Evolutionary conservation across 2,888 invertebrate species (phyloP).

Genomic region (Macroteleia sp.): DNA sequence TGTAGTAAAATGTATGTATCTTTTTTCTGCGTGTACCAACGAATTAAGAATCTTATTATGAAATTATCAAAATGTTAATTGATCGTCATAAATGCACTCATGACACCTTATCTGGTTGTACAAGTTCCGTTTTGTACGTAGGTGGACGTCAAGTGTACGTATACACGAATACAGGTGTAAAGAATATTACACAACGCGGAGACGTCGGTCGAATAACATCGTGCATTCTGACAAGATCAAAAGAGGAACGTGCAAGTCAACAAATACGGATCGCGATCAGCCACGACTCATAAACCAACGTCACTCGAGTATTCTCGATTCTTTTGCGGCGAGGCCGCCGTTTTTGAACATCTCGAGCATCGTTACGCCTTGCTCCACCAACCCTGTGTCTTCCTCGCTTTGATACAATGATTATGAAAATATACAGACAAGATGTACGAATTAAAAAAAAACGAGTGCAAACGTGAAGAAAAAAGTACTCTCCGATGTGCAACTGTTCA

Average conservation of each 20-base stretch:
- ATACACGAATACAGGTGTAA: constrained; percentile 78
- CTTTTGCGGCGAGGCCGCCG: constrained; percentile 62
- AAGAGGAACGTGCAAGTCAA: constrained; percentile 74
- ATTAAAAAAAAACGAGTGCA: constrained; percentile 32
- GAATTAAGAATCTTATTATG: too few relatives aligned
- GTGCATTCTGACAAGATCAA: constrained; percentile 79
- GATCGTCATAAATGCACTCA: neutral
- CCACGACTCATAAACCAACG: constrained; percentile 78
- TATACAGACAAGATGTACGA: constrained; percentile 58
- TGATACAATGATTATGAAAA: constrained; percentile 61
- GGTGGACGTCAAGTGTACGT: constrained; percentile 70
- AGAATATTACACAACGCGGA: constrained; percentile 68
- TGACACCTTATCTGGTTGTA: constrained; percentile 46
- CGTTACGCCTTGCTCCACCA: constrained; percentile 34
- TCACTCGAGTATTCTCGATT: constrained; percentile 73
- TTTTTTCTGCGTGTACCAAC: too few relatives aligned
- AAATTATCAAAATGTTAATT: too few relatives aligned
- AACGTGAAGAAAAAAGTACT: constrained; percentile 34
- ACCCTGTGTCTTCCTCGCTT: constrained; percentile 42
- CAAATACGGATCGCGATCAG: constrained; percentile 73
- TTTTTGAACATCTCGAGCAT: constrained; percentile 53
- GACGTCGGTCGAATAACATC: constrained; percentile 68
- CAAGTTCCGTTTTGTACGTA: constrained; percentile 76
- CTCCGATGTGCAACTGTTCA: constrained; percentile 40
- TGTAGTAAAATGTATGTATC: too few relatives aligned